Conservation (phyloP, 2,797 vertebrate genomes). For the Gallirallus australis region DNA sequence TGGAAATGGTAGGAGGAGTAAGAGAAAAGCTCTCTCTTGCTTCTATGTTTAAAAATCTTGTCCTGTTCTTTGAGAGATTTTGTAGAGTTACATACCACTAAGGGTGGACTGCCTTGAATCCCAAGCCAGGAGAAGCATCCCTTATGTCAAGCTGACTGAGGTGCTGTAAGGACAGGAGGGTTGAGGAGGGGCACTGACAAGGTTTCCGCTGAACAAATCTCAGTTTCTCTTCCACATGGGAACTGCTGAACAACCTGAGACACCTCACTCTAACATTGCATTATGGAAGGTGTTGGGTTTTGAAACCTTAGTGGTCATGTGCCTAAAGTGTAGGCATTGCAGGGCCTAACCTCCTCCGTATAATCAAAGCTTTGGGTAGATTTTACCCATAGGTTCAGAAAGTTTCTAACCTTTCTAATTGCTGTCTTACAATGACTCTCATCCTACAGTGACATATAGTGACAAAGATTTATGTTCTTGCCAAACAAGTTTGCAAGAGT, state of each 20-base stretch:
- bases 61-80: background rate
- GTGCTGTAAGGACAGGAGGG: background rate
- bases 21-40: background rate
- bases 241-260: background rate
- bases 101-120: background rate
- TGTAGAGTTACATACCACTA: too few relatives aligned
- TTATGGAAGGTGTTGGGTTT: background rate
- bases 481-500: background rate
- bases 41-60: background rate
- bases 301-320: background rate
- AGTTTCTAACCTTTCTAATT: background rate
- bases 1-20: background rate
- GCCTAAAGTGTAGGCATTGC: background rate
- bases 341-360: background rate
- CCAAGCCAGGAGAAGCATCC: background rate
- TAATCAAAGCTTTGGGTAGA: background rate
- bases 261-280: background rate
- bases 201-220: background rate
- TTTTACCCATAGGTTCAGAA: background rate
- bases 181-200: background rate
- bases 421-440: background rate
- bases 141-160: background rate
- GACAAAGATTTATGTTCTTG: conserved; percentile 9
- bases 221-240: background rate
- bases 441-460: background rate